phyloP scores from a whole-genome alignment of 2,113 vertebrate genomes.

The Eptatretus burgeri region DNA sequence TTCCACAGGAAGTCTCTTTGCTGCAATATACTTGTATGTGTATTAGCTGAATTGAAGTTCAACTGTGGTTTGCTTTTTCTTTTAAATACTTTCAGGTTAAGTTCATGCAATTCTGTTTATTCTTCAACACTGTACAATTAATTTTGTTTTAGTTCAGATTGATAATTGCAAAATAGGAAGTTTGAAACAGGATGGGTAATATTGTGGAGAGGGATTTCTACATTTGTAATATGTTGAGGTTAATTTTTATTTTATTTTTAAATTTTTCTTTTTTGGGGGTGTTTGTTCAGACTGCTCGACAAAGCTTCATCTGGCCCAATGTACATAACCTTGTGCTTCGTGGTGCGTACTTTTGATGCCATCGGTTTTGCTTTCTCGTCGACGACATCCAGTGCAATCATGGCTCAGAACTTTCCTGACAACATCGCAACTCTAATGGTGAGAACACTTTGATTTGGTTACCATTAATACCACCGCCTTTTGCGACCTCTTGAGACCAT shows the following conservation, averaged over 20 bases:
- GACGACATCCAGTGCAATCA: conserved; percentile 45
- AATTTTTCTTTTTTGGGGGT: neutral
- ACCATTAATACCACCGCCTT: no score
- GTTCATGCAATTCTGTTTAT: no score
- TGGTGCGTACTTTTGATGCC: conserved; percentile 46
- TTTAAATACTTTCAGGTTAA: no score
- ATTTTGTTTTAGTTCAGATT: no score
- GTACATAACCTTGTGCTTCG: conserved; percentile 47
- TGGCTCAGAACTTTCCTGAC: conserved; percentile 46
- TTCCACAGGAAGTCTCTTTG: neutral
- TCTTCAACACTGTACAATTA: no score
- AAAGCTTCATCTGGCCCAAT: conserved; percentile 21
- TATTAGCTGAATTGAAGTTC: no score
- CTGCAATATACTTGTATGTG: neutral
- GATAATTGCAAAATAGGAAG: neutral
- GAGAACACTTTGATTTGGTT: conserved; percentile 14
- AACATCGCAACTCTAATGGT: conserved; percentile 73
- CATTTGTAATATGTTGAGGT: neutral
- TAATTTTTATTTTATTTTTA: neutral
- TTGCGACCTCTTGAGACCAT: no score
- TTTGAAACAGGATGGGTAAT: neutral
- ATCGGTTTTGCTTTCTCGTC: conserved; percentile 40
- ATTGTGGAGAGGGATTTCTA: neutral
- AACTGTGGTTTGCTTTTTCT: no score
- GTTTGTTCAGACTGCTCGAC: conserved; percentile 32